Percentiles rank a stretch among this genome's conserved stretches.
These are phyloP conservation scores for Trachelus stipa DNA, from an alignment of 2,888 invertebrate genomes.

Conservation along the genomic window DNA sequence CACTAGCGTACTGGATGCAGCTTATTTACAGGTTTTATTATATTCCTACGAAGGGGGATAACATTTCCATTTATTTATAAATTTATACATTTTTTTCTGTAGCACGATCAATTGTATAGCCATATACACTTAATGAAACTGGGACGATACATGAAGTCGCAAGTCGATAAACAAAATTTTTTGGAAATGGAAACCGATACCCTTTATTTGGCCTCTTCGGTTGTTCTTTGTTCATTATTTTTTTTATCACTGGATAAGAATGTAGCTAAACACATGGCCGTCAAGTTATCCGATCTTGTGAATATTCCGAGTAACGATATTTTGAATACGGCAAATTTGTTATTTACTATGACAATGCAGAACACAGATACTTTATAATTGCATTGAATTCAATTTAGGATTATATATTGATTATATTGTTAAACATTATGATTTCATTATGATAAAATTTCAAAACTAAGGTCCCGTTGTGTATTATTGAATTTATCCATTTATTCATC, in stretches of 20 bases:
- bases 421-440: background rate
- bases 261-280: conserved; percentile 16
- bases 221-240: conserved; percentile 38
- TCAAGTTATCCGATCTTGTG: conserved; percentile 25
- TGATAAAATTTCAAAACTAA: background rate
- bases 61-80: background rate
- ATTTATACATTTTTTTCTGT: conserved; percentile 8
- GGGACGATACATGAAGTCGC: conserved; percentile 7
- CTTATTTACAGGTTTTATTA: conserved; percentile 48
- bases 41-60: background rate
- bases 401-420: background rate
- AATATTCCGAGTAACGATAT: conserved; percentile 26
- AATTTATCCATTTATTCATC: background rate
- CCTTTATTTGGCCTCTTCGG: conserved; percentile 35
- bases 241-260: conserved; percentile 25
- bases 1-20: conserved; percentile 41
- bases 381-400: background rate
- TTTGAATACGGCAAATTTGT: conserved; percentile 29
- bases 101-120: conserved; percentile 36
- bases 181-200: conserved; percentile 32
- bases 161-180: conserved; percentile 5
- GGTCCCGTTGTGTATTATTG: background rate
- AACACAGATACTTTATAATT: background rate
- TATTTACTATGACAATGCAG: conserved; percentile 21
- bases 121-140: conserved; percentile 31